Base-by-base conservation (phyloP, 2,888 invertebrate species). In the Amiota mariae region DNA sequence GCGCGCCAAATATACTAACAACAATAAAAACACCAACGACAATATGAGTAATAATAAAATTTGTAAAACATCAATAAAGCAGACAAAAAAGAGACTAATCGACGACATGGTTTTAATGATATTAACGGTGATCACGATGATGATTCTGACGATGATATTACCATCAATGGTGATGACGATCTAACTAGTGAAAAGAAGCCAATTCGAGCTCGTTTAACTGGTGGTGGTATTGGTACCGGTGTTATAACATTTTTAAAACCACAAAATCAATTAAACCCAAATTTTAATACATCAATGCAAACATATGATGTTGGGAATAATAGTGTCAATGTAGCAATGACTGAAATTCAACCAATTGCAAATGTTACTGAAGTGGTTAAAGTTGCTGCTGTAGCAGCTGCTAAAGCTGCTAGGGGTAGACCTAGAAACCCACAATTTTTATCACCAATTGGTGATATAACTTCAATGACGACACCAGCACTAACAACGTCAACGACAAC, bases 361-460 rank as follows among this genome's bases (percentile, higher is more conserved):
- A 70, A 12, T 49, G 75, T 75, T 3, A 74, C 74, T 70, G 51
- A 71, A 12, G 73, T 73, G 9, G 82, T 76, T 56, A 70, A 82
- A 71, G 82, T 83, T n/a, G 79, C 84, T 18, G 80, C 85, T 8
- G 79, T 73, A 47, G 80, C 78, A 47, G 79, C 81, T 51, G 75
- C 79, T 10, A 3, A 12, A 18, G 78, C 85, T 36, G 36, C 36
- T 24, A 73, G 77, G 9, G 70, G 68, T n/a, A 79, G 84, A 0
- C 77, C 6, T 77, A 75, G 54, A 36, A 20, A 47, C 59, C n/a
- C 13, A n/a, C 15, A 56, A 18, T 46, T 74, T 79, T 36, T 6
- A 6, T 36, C 36, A 36, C 36, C 36, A 36, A 36, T 36, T 2
- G 36, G 36, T 36, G 36, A 36, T 36, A 36, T 24, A 3, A 24